Conservation (phyloP, 2,113 vertebrate species). For the Collichthys lucidus region DNA sequence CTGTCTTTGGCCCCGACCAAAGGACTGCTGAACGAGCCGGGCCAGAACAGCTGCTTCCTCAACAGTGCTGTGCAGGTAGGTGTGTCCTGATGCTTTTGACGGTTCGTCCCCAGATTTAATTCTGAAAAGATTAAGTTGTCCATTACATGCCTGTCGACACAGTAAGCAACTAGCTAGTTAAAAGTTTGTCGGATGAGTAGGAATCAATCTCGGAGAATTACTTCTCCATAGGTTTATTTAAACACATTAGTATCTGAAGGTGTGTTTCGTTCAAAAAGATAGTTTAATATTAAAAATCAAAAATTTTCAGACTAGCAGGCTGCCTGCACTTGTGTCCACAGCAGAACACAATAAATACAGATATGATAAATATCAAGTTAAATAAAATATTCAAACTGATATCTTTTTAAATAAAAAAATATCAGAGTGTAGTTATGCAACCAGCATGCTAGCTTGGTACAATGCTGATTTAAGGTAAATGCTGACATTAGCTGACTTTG, state of each 20-base stretch:
- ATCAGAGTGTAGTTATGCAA: neutral
- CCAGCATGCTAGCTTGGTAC: neutral
- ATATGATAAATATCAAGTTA: no score
- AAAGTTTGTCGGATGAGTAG: neutral
- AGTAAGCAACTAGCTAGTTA: neutral
- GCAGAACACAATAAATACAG: no score
- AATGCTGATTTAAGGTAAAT: neutral
- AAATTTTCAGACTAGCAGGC: no score
- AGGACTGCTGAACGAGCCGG: slow-evolving; percentile 95
- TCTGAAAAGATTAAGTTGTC: neutral
- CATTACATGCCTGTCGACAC: neutral
- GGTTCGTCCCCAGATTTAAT: neutral
- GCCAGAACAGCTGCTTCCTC: slow-evolving; percentile 99
- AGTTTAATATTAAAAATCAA: neutral
- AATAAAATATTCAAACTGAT: no score
- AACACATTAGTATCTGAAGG: neutral
- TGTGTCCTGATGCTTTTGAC: neutral
- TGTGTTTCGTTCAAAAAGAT: no score
- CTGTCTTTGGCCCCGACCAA: slow-evolving; percentile 96
- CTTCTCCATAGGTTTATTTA: neutral
- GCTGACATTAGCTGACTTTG: neutral
- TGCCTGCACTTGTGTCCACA: no score
- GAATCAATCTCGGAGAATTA: neutral
- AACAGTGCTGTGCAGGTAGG: slow-evolving; percentile 99
- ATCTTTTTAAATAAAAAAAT: no score